phyloP scores from a whole-genome alignment of 2,888 invertebrate genomes.

The Phaedon cochleariae region DNA sequence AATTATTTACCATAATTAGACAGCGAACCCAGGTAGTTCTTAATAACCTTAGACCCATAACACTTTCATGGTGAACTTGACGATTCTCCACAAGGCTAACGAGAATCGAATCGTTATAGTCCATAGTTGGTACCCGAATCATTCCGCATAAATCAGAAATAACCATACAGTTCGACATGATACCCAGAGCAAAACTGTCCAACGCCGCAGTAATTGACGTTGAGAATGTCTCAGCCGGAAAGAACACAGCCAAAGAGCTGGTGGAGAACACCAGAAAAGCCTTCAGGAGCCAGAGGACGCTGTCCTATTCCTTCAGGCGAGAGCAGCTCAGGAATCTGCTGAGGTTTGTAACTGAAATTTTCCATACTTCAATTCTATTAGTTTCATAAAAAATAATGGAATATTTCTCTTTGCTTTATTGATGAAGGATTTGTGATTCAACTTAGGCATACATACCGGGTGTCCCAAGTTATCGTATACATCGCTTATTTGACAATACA shows the following conservation, averaged over 20 bases:
- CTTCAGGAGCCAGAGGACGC: conserved; percentile 82
- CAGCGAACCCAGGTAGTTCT: background rate
- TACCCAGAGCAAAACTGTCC: conserved; percentile 31
- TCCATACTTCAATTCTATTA: too few relatives aligned
- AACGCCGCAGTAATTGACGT: conserved; percentile 27
- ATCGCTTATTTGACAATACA: too few relatives aligned
- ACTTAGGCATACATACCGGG: too few relatives aligned
- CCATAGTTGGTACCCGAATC: too few relatives aligned
- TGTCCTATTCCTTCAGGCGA: conserved; percentile 79
- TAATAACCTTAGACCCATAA: background rate
- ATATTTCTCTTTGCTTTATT: too few relatives aligned
- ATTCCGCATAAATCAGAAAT: background rate
- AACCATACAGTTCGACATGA: background rate
- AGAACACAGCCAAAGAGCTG: conserved; percentile 25
- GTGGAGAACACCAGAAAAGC: conserved; percentile 64
- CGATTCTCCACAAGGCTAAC: conserved; percentile 20
- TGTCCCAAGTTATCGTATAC: too few relatives aligned
- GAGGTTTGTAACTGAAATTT: too few relatives aligned
- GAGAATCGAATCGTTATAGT: conserved; percentile 7
- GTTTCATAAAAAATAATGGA: too few relatives aligned
- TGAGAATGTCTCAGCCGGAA: conserved; percentile 6
- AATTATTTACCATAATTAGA: conserved; percentile 1
- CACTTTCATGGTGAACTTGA: conserved; percentile 4
- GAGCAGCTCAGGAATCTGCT: conserved; percentile 59
- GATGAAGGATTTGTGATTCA: too few relatives aligned